Evolutionary conservation across 2,797 vertebrate genomes (phyloP), one percentile per base, ranked within the genome.

Genomic region (Acrossocheilus wenchowensis): DNA sequence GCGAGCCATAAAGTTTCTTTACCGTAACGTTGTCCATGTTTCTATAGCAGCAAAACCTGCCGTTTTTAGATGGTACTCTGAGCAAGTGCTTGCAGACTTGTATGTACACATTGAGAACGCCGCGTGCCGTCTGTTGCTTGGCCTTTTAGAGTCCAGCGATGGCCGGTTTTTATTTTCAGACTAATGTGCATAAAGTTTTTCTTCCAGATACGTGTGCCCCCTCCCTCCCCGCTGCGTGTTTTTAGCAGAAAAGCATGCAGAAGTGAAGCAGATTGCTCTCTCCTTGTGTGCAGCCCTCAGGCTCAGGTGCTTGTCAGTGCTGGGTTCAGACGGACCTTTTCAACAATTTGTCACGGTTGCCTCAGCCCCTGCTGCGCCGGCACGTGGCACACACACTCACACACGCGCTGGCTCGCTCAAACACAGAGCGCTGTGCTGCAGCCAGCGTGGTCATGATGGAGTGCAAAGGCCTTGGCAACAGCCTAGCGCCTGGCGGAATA

Each of bases 261-360:
- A 78, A 87, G 85, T 79, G 73, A 84, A 88, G 87, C 88, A 87
- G 88, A 89, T 88, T 88, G 87, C 87, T 89, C 87, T 81, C 87
- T 91, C 69, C 68, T 79, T 80, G 90, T 93, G 90, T 92, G 84
- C 85, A 87, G 89, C 89, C 94, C 86, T 88, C 92, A 95, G 96
- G 97, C 97, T 98, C 98, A 99, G 98, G 97, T 99, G 97, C 96
- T 93, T 94, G 93, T 94, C 96, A 95, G 94, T 93, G 95, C 91
- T 88, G 90, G 94, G 96, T 97, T 95, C 94, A 95, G 95, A 95
- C 95, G 90, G 92, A 95, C 95, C 95, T 95, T 98, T 97, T 97
- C 94, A 98, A 95, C 95, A 91, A 97, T 99, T 98, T 96, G 98
- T 98, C 98, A 99, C 96, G 97, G 94, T 95, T 93, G 92, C 92